Conservation (phyloP, 2,113 vertebrate species). For the Machaerirhynchus nigripectus region DNA sequence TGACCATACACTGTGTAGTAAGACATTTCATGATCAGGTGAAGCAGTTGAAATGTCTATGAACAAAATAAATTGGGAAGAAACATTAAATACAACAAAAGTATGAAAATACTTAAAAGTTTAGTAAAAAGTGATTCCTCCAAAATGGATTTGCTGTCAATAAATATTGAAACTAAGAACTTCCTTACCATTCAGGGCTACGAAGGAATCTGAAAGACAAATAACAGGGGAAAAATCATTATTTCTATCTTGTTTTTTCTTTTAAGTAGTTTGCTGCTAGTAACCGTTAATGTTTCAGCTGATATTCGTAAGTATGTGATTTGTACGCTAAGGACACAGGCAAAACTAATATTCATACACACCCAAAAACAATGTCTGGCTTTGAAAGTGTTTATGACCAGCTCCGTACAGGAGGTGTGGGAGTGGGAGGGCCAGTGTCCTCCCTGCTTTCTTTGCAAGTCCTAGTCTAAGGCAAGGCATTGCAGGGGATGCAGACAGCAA, state of each 20-base stretch:
- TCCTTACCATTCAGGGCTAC: constrained; percentile 97
- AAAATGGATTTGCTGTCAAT: constrained; percentile 46
- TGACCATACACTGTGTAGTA: constrained; percentile 80
- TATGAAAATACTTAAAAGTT: constrained; percentile 52
- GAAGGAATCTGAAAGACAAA: constrained; percentile 90
- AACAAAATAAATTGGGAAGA: constrained; percentile 78
- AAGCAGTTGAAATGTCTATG: constrained; percentile 88
- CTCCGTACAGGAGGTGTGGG: not conserved
- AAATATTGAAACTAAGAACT: constrained; percentile 60
- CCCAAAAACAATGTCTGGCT: not conserved
- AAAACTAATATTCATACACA: not conserved
- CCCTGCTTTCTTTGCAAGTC: not conserved
- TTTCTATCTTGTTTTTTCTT: constrained; percentile 16
- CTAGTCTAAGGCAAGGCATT: not conserved
- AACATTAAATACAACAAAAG: constrained; percentile 56
- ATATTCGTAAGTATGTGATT: not conserved
- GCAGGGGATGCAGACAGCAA: not conserved
- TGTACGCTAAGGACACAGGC: not conserved
- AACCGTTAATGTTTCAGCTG: not conserved
- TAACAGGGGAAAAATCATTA: constrained; percentile 64
- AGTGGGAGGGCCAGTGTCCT: not conserved
- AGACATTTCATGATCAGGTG: constrained; percentile 88
- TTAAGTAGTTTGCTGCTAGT: constrained; percentile 4
- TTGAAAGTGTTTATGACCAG: not conserved
- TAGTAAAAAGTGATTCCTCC: constrained; percentile 51